Conservation (phyloP, 2,888 invertebrate genomes). For the Operophtera brumata region DNA sequence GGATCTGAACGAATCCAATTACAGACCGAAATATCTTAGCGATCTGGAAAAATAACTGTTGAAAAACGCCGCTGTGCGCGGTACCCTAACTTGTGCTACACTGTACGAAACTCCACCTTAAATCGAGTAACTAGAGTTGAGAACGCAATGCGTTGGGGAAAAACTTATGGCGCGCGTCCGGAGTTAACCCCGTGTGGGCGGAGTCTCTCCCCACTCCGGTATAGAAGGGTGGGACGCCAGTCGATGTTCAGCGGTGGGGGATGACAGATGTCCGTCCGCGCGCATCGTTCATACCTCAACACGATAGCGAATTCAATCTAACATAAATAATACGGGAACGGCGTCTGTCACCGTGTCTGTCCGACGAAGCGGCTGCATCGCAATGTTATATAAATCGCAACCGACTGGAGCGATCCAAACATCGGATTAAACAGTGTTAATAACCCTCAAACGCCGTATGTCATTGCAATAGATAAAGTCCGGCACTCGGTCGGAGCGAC, state of each 20-base stretch:
- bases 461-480: slow-evolving; percentile 41
- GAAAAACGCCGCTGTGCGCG: slow-evolving; percentile 49
- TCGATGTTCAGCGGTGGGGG: slow-evolving; percentile 64
- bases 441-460: slow-evolving; percentile 37
- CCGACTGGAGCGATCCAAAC: slow-evolving; percentile 46
- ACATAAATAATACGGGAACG: slow-evolving; percentile 61
- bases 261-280: slow-evolving; percentile 67
- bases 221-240: slow-evolving; percentile 58
- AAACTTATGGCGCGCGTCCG: slow-evolving; percentile 21
- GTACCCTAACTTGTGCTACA: slow-evolving; percentile 51
- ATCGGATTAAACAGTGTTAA: slow-evolving; percentile 45
- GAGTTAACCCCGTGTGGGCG: slow-evolving; percentile 48
- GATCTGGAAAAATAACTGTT: slow-evolving; percentile 61
- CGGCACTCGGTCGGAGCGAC: slow-evolving; percentile 22
- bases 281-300: slow-evolving; percentile 69
- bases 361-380: slow-evolving; percentile 22
- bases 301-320: slow-evolving; percentile 68
- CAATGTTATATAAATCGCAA: slow-evolving; percentile 28
- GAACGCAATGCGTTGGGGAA: slow-evolving; percentile 25
- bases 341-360: slow-evolving; percentile 42
- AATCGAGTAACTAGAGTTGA: slow-evolving; percentile 28
- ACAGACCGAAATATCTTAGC: slow-evolving; percentile 66
- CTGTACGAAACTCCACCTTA: slow-evolving; percentile 18
- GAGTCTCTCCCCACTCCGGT: slow-evolving; percentile 44
- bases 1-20: slow-evolving; percentile 64